phyloP scores from a whole-genome alignment of 2,113 vertebrate genomes.

The Bos javanicus region DNA sequence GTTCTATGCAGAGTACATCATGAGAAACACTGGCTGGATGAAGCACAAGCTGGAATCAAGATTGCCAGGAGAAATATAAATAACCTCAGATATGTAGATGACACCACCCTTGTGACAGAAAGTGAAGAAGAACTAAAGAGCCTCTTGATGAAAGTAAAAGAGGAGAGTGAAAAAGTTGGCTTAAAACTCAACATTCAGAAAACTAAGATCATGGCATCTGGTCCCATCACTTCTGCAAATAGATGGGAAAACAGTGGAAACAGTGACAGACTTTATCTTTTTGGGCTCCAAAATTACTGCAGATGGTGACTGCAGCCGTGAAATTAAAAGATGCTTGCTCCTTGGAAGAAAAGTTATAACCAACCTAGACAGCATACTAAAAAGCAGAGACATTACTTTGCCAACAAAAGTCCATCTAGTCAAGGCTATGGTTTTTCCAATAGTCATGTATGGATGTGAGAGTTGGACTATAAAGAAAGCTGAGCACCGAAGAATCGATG shows the following conservation, averaged over 20 bases:
- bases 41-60: not conserved
- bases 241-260: not conserved
- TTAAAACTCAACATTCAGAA: not conserved
- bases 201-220: not conserved
- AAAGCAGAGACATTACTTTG: not conserved
- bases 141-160: not conserved
- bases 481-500: fast-evolving
- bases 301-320: not conserved
- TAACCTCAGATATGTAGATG: not conserved
- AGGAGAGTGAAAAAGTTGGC: not conserved
- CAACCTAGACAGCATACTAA: not conserved
- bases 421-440: too few relatives aligned
- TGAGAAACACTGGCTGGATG: not conserved
- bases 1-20: not conserved
- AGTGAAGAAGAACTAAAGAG: not conserved
- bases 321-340: not conserved
- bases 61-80: fast-evolving
- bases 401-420: fast-evolving
- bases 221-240: not conserved
- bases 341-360: not conserved
- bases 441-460: too few relatives aligned
- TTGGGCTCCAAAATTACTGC: not conserved
- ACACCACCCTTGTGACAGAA: not conserved
- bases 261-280: not conserved
- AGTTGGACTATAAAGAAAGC: not conserved